Conservation (phyloP, 2,113 vertebrate species). For the Balaeniceps rex region DNA sequence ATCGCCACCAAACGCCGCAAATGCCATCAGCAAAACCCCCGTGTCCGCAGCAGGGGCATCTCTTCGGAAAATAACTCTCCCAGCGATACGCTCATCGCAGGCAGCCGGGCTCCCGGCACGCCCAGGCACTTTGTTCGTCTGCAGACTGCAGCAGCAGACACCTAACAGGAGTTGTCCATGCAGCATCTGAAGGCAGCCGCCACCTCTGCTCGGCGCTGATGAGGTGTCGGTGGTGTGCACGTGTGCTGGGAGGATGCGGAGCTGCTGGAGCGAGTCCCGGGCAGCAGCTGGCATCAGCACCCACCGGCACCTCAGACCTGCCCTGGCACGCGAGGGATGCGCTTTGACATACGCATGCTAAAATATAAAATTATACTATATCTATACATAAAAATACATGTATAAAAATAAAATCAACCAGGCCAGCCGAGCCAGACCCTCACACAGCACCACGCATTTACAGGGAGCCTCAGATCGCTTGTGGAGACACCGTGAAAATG, state of each 20-base stretch:
- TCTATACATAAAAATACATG: too few relatives aligned
- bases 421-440: neutral
- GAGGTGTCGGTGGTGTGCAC: accelerated
- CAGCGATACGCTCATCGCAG: accelerated
- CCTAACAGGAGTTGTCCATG: accelerated
- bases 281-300: neutral
- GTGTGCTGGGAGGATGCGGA: neutral
- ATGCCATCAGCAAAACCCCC: accelerated
- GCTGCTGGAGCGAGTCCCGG: neutral
- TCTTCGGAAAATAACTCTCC: neutral
- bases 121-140: accelerated
- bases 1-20: accelerated
- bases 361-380: neutral
- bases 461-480: accelerated
- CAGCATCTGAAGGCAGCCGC: neutral
- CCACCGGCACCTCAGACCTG: accelerated
- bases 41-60: accelerated
- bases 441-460: accelerated
- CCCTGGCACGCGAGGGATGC: neutral
- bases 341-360: accelerated
- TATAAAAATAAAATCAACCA: neutral
- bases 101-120: neutral
- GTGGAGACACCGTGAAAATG: accelerated
- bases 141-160: neutral
- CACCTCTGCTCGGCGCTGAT: neutral